Conservation (phyloP, 2,113 vertebrate species). For the Engraulis encrasicolus region DNA sequence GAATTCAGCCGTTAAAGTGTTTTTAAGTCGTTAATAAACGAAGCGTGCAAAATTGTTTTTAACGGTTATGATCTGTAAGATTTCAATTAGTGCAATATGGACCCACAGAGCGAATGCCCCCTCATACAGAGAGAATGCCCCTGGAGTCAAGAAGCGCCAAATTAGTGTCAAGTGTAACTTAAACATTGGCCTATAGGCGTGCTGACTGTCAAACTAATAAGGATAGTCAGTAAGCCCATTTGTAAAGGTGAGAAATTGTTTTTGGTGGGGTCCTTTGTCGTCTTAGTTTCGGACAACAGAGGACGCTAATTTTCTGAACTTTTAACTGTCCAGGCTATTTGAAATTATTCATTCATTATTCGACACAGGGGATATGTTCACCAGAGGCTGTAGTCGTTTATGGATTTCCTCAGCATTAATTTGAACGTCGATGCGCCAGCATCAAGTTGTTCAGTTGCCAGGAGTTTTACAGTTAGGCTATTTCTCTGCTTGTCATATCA, state of each 20-base stretch:
- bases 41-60: slow-evolving; percentile 83
- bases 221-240: background rate
- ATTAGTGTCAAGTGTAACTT: background rate
- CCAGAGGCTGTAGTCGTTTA: no score
- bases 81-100: slow-evolving; percentile 77
- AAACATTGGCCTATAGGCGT: background rate
- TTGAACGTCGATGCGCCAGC: background rate
- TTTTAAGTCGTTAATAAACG: slow-evolving; percentile 83
- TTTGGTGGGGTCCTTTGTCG: no score
- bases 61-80: slow-evolving; percentile 83
- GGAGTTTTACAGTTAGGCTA: background rate
- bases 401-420: no score
- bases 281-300: no score
- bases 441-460: background rate
- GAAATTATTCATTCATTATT: no score
- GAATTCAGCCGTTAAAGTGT: slow-evolving; percentile 78
- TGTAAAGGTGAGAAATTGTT: no score
- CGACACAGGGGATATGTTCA: no score
- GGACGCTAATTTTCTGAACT: no score
- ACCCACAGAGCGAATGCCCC: slow-evolving; percentile 44
- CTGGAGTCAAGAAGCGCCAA: background rate
- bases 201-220: background rate
- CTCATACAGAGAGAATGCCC: slow-evolving; percentile 22
- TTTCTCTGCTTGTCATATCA: background rate
- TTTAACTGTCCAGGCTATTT: no score